Evolutionary conservation across 1,140 invertebrate species (phyloP).

Genomic region (Alviniconcha marisindica): DNA sequence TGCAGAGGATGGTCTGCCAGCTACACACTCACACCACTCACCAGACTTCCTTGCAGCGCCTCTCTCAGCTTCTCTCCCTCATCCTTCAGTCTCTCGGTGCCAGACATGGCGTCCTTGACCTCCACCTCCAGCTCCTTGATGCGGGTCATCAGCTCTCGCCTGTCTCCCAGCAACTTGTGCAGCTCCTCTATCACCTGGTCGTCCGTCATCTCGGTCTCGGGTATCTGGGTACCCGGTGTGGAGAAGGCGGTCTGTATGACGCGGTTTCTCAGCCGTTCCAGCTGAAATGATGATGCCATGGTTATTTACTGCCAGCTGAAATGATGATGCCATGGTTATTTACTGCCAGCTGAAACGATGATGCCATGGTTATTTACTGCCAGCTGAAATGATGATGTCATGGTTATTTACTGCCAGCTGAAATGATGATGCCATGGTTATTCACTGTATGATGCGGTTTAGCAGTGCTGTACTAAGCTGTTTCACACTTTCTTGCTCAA

Average conservation of each 20-base stretch:
- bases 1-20: too few relatives aligned
- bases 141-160: slow-evolving; percentile 60
- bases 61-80: slow-evolving; percentile 64
- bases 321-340: too few relatives aligned
- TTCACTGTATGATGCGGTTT: too few relatives aligned
- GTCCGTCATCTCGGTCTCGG: slow-evolving; percentile 71
- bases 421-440: too few relatives aligned
- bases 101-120: slow-evolving; percentile 57
- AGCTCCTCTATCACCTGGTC: slow-evolving; percentile 71
- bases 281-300: too few relatives aligned
- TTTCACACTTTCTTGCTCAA: too few relatives aligned
- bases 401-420: too few relatives aligned
- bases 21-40: slow-evolving; percentile 44
- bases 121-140: slow-evolving; percentile 65
- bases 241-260: slow-evolving; percentile 73
- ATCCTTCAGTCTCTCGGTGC: slow-evolving; percentile 60
- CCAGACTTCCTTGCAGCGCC: slow-evolving; percentile 56
- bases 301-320: too few relatives aligned
- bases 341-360: too few relatives aligned
- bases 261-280: slow-evolving; percentile 70
- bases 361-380: too few relatives aligned
- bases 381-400: too few relatives aligned
- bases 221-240: slow-evolving; percentile 67
- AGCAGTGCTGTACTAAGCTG: too few relatives aligned
- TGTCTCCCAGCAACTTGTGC: slow-evolving; percentile 70